Conservation (phyloP, 2,797 vertebrate species). For the Phrynocephalus forsythii region DNA sequence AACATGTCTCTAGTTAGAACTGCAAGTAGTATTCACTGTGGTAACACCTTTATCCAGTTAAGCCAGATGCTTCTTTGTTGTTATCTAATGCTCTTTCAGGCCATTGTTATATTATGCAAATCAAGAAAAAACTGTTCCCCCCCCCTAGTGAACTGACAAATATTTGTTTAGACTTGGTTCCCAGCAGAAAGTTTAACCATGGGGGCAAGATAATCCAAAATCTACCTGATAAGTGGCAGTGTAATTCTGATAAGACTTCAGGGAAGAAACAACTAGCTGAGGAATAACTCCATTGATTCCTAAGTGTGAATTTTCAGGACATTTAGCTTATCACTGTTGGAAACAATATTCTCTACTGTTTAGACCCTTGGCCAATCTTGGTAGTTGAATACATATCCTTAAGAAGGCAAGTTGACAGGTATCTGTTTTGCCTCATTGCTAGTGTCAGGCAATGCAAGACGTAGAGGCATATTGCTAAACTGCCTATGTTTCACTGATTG, state of each 20-base stretch:
- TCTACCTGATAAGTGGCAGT: background rate
- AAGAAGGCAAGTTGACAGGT: background rate
- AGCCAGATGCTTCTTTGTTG: background rate
- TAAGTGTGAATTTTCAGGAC: background rate
- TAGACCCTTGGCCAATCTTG: background rate
- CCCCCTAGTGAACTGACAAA: constrained; percentile 16
- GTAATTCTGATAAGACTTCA: background rate
- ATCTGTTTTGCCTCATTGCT: background rate
- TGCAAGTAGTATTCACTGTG: background rate
- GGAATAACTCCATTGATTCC: background rate
- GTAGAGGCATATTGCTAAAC: background rate
- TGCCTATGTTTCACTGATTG: background rate
- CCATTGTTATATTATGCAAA: constrained; percentile 13
- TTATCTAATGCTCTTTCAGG: constrained; percentile 5
- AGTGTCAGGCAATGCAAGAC: background rate
- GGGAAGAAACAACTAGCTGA: background rate
- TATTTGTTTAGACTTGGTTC: background rate
- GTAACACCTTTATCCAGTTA: background rate
- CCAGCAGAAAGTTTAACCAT: background rate
- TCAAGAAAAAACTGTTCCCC: background rate
- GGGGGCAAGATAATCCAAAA: background rate
- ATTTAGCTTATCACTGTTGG: background rate
- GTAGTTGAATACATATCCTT: background rate
- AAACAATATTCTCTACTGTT: background rate
- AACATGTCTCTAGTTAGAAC: background rate